phyloP scores from a whole-genome alignment of 2,888 invertebrate species.

The Drosophila kanekoi region DNA sequence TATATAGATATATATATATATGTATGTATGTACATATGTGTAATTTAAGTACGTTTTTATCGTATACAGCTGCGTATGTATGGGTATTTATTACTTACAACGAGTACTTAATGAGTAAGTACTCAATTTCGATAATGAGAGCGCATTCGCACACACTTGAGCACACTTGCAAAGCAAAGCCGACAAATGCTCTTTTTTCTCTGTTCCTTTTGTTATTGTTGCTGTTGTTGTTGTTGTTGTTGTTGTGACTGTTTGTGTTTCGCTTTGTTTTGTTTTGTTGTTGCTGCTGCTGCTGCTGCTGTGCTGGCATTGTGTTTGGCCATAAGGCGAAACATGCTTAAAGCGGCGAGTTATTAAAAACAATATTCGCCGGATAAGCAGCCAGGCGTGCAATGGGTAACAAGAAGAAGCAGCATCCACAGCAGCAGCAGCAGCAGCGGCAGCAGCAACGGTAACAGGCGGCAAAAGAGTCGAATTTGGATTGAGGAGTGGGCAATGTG shows the following conservation, averaged over 20 bases:
- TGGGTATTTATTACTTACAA: slow-evolving; percentile 35
- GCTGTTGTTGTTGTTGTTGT: slow-evolving; percentile 11
- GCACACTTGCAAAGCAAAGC: slow-evolving; percentile 55
- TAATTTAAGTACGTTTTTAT: slow-evolving; percentile 15
- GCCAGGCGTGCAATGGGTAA: slow-evolving; percentile 41
- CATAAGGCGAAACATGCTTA: slow-evolving; percentile 45
- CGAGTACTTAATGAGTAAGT: slow-evolving; percentile 40
- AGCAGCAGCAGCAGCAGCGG: not conserved
- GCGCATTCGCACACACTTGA: slow-evolving; percentile 40
- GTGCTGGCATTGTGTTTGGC: slow-evolving; percentile 45
- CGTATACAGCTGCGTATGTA: slow-evolving; percentile 31
- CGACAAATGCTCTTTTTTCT: slow-evolving; percentile 60
- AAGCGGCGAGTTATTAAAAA: slow-evolving; percentile 72
- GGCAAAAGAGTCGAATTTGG: slow-evolving; percentile 36
- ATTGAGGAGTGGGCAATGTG: slow-evolving; percentile 45
- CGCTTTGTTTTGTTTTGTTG: slow-evolving; percentile 23
- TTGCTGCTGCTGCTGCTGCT: slow-evolving; percentile 23
- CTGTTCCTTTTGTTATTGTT: not conserved
- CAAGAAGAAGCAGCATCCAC: slow-evolving; percentile 13
- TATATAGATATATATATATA: slow-evolving; percentile 3
- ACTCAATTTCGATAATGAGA: slow-evolving; percentile 53
- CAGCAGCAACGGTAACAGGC: not conserved
- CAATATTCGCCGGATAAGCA: slow-evolving; percentile 74
- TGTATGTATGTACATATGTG: slow-evolving; percentile 14
- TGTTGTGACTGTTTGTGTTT: slow-evolving; percentile 11